These are phyloP conservation scores for Phaethornis superciliosus DNA, from an alignment of 2,113 vertebrate species.

Conservation along the genomic window DNA sequence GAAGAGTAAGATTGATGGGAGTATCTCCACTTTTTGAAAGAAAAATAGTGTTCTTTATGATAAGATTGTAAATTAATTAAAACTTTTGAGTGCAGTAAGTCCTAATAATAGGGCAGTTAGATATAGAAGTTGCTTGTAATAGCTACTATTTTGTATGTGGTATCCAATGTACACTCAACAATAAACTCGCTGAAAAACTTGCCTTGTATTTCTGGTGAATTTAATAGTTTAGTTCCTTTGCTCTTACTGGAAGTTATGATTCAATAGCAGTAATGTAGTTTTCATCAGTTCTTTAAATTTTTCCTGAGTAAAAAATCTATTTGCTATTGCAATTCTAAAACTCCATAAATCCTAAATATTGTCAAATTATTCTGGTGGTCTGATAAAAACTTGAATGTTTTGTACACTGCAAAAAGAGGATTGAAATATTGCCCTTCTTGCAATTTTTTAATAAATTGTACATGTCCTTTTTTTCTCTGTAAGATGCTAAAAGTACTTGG, in stretches of 20 bases:
- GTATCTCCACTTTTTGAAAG: background rate
- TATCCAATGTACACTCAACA: background rate
- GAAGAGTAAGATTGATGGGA: background rate
- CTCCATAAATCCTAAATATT: background rate
- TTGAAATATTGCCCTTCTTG: background rate
- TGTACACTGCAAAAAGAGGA: background rate
- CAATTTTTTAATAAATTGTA: background rate
- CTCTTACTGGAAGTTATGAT: background rate
- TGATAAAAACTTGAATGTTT: background rate
- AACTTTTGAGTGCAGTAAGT: background rate
- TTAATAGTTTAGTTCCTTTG: background rate
- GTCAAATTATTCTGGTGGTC: background rate
- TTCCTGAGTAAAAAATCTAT: background rate
- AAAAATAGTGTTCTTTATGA: background rate
- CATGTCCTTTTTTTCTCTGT: background rate
- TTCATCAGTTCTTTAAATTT: background rate
- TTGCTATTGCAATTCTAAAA: background rate
- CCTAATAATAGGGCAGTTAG: background rate
- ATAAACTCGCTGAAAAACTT: background rate
- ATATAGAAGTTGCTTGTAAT: background rate
- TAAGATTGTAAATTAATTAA: background rate
- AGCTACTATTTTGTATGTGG: background rate
- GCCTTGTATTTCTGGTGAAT: background rate
- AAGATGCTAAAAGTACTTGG: background rate
- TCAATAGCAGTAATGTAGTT: background rate